Evolutionary conservation across 2,113 vertebrate genomes (phyloP).

Genomic region (Puma concolor): DNA sequence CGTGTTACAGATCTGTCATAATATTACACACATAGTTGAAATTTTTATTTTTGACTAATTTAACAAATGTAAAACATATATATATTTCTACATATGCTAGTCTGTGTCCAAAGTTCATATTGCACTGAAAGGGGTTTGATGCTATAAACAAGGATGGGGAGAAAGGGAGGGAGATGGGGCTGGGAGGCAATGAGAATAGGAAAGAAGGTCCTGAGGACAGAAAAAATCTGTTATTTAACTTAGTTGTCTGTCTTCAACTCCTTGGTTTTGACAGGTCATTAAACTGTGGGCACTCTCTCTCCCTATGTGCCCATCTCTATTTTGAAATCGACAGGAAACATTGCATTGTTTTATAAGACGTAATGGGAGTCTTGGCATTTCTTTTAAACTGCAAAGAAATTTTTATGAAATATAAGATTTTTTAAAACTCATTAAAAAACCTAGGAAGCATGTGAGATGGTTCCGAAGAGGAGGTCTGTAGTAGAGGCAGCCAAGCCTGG

Average conservation of each 20-base stretch:
- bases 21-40: background rate
- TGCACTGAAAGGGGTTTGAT: background rate
- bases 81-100: constrained; percentile 7
- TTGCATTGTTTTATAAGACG: background rate
- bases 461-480: background rate
- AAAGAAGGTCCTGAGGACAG: background rate
- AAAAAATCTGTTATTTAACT: background rate
- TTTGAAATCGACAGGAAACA: constrained; percentile 35
- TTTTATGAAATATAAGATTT: constrained; percentile 32
- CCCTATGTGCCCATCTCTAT: background rate
- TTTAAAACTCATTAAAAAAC: background rate
- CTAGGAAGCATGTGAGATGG: background rate
- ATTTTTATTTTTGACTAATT: background rate
- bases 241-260: background rate
- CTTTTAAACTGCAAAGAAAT: constrained; percentile 27
- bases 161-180: background rate
- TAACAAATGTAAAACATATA: background rate
- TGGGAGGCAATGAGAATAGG: background rate
- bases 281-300: background rate
- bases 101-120: background rate
- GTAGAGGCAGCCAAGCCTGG: background rate
- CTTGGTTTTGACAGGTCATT: background rate
- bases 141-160: background rate
- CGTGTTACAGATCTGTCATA: background rate
- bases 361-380: background rate